Percentiles rank a stretch among this genome's conserved stretches.
These are phyloP conservation scores for Gasteruption jaculator DNA, from an alignment of 2,888 invertebrate species.

Conservation along the genomic window DNA sequence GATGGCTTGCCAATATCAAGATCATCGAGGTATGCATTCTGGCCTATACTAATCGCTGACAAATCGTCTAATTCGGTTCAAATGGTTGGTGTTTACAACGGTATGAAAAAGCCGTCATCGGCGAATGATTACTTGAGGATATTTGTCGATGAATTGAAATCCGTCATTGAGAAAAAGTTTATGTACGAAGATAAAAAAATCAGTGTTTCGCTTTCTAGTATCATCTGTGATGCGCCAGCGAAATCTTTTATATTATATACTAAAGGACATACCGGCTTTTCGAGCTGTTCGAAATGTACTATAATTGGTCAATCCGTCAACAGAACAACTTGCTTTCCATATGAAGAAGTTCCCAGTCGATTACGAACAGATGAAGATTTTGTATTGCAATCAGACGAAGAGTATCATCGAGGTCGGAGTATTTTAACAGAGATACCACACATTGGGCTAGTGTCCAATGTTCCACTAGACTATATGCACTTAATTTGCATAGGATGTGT, in stretches of 20 bases:
- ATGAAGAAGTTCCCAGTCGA: background rate
- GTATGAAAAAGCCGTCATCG: slow-evolving; percentile 18
- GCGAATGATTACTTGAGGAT: slow-evolving; percentile 8
- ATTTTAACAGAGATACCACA: slow-evolving; percentile 28
- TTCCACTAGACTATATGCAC: slow-evolving; percentile 33
- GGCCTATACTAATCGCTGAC: slow-evolving; percentile 19
- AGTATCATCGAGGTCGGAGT: slow-evolving; percentile 15
- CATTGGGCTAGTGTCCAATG: slow-evolving; percentile 32
- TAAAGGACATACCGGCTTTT: slow-evolving; percentile 21
- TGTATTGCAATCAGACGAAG: slow-evolving; percentile 1
- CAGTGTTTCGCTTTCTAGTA: slow-evolving; percentile 8
- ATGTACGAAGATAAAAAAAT: background rate
- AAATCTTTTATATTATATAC: slow-evolving; percentile 17
- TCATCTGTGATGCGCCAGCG: slow-evolving; percentile 22
- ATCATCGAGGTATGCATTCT: slow-evolving; percentile 13
- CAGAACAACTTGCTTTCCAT: slow-evolving; percentile 18
- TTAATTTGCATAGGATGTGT: slow-evolving; percentile 34
- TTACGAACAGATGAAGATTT: slow-evolving; percentile 21
- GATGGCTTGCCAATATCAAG: slow-evolving; percentile 21
- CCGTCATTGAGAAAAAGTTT: slow-evolving; percentile 4
- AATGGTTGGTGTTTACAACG: slow-evolving; percentile 22
- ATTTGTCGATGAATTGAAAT: slow-evolving; percentile 9
- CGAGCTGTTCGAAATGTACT: slow-evolving; percentile 24
- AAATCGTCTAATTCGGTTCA: slow-evolving; percentile 10
- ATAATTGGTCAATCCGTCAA: slow-evolving; percentile 16